A percentile compares a stretch with the other conserved stretches of the same genome.
These are phyloP conservation scores for Phrynocephalus forsythii DNA, from an alignment of 2,797 vertebrate genomes.

Conservation along the genomic window DNA sequence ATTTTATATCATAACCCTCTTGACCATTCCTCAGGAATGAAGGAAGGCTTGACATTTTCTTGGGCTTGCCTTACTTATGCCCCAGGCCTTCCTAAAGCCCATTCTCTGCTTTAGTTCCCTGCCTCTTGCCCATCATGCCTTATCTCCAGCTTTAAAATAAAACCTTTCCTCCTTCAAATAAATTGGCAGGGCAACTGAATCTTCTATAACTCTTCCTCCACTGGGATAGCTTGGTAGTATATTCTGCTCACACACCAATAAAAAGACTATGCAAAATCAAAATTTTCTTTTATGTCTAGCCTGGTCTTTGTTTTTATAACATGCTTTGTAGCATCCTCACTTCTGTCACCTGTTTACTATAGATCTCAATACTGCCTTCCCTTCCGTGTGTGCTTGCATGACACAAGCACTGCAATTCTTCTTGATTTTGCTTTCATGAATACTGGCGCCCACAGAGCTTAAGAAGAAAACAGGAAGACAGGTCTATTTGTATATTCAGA, in stretches of 20 bases:
- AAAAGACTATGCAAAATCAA: neutral
- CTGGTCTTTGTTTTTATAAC: constrained; percentile 45
- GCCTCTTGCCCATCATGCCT: neutral
- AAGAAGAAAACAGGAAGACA: constrained; percentile 58
- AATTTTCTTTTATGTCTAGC: constrained; percentile 31
- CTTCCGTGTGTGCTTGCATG: constrained; percentile 51
- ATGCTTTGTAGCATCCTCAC: constrained; percentile 51
- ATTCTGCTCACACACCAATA: constrained; percentile 19
- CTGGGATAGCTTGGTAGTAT: constrained; percentile 16
- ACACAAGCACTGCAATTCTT: constrained; percentile 60
- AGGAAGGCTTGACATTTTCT: too few relatives aligned
- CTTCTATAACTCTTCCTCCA: constrained; percentile 23
- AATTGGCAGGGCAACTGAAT: constrained; percentile 13
- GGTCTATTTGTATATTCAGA: constrained; percentile 64
- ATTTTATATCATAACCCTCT: neutral
- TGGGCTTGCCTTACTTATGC: too few relatives aligned
- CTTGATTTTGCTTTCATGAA: constrained; percentile 68
- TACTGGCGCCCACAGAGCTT: neutral
- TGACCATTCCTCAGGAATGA: too few relatives aligned
- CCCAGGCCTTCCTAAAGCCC: too few relatives aligned
- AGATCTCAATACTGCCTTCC: constrained; percentile 59
- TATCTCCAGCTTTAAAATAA: neutral
- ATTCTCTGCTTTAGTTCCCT: neutral
- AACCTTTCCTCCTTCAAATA: neutral
- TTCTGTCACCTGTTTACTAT: constrained; percentile 47